Evolutionary conservation across 2,797 vertebrate genomes (phyloP), one percentile per base, ranked within the genome.

Genomic region (Gymnoscopelus braueri): DNA sequence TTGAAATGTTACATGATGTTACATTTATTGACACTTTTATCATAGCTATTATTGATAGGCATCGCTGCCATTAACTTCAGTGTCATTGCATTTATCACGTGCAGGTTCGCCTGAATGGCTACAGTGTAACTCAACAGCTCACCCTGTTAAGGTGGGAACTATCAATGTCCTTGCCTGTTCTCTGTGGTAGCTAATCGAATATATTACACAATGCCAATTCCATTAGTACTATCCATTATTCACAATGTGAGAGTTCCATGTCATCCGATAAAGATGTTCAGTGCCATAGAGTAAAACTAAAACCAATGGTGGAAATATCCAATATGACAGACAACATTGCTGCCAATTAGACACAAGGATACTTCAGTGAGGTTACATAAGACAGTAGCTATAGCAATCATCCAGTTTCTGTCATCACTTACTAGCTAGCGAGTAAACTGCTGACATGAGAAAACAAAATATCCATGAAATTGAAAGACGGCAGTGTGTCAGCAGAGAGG

Each of bases 171-270:
- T 72, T 73, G 63, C 39, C 51, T 44, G 60, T 55, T 82, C 58
- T 47, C 49, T 76, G 69, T 62, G 65, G 60, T 67, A 76, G 71
- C 78, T 63, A 71, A 84, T 82, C 74, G 86, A 77, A 83, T 77
- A 56, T 73, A 84, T 83, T 75, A 83, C 71, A 78, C 75, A 70
- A 85, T 83, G 82, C 77, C 82, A 89, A 70, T 88, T 84, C 84
- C 72, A 88, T 88, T 82, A 88, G 74, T 64, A 48, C 63, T 72
- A 71, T 76, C 75, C 75, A 88, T 92, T 86, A 85, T 75, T 92
- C 83, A 84, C 72, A 81, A 79, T 73, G 84, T 84, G 74, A 79
- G 68, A 70, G 65, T 81, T 71, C 58, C 66, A 53, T 83, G 83
- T 77, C 85, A 84, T 83, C 86, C 81, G 75, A 70, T 79, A 51